Conservation (phyloP, 2,113 vertebrate genomes). For the Dipodomys ordii region DNA sequence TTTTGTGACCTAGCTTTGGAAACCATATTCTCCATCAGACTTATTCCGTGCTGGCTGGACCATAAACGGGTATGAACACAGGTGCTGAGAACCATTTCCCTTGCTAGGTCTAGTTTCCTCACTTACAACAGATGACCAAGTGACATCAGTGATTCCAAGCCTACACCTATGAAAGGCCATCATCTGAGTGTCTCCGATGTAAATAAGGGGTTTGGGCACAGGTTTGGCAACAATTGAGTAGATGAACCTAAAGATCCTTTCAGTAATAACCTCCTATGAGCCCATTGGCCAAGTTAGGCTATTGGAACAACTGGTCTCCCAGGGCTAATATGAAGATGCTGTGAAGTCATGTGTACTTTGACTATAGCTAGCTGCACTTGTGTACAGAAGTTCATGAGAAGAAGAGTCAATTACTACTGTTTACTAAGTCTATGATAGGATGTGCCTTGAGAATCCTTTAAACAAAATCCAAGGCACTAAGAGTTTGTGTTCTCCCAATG, state of each 20-base stretch:
- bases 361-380: accelerated
- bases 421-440: background rate
- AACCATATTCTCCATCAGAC: background rate
- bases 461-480: background rate
- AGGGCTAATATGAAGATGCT: background rate
- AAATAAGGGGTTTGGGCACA: background rate
- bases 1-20: background rate
- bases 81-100: background rate
- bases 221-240: background rate
- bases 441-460: background rate
- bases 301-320: background rate
- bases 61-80: background rate
- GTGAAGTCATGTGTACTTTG: background rate
- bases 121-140: background rate
- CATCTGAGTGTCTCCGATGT: background rate
- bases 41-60: background rate
- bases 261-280: background rate
- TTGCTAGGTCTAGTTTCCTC: background rate
- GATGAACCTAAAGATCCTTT: background rate
- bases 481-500: background rate
- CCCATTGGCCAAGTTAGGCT: background rate
- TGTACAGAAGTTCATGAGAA: background rate
- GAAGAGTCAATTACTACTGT: too few relatives aligned
- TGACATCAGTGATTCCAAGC: background rate
- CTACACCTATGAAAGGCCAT: background rate